Evolutionary conservation across 2,888 invertebrate genomes (phyloP), one percentile per base, ranked within the genome.

Genomic region (Sphaerophoria taeniata): DNA sequence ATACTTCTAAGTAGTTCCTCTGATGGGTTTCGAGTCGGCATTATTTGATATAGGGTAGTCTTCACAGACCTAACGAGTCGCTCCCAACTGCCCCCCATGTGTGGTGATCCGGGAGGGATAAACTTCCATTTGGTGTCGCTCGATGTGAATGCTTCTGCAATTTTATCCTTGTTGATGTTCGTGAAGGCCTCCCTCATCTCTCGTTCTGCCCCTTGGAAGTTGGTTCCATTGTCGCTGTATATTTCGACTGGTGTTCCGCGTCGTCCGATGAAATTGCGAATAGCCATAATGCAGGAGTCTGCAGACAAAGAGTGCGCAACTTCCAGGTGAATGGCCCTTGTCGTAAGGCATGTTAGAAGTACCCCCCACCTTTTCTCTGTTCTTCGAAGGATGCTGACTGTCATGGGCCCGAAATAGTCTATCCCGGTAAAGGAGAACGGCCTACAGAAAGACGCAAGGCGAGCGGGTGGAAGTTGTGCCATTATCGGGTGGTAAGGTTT

Each of bases 351-450:
- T 6, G 43, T n/a, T 45, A 45, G 3, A 14, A 84, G 55, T 1
- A 81, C 81, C 3, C 75, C 84, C n/a, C 74, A 85, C 24, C 85
- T 53, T 56, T 86, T 83, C 16, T 83, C 87, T 12, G 53, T 60
- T 39, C 77, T 72, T 11, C 83, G 60, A 3, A 65, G 49, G 6
- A 75, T 60, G 16, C 43, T 33, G 5, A 78, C 74, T 16, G 53
- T 45, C 24, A 78, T 34, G 0, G 71, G 75, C 0, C 74, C 81
- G 36, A 73, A 72, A 12, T 77, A 77, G 24, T 55, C 63, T n/a
- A 63, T 33, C 9, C 77, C 70, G 6, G 39, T 34, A n/a, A 61
- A 77, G 9, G 70, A 51, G 33, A 77, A 77, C 6, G 85, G 76
- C 5, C 80, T 73, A 60, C 49, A 69, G 16, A 80, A 80, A 4